Conservation (phyloP, 1,140 invertebrate genomes). For the Phymastichus coffea region DNA sequence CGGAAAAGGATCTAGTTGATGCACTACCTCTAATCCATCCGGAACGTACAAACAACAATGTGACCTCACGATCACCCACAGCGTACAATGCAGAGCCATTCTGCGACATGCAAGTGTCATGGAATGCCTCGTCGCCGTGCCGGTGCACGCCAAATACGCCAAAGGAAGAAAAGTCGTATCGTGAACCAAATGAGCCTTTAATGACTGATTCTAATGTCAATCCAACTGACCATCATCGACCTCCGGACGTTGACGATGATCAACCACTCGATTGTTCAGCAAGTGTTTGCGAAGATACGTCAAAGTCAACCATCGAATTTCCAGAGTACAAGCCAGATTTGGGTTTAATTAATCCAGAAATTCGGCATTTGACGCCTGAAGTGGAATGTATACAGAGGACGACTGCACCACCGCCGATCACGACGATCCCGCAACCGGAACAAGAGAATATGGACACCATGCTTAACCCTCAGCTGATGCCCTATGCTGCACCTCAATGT, state of each 20-base stretch:
- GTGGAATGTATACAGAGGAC: slow-evolving; percentile 21
- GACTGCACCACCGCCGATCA: background rate
- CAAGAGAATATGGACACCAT: slow-evolving; percentile 18
- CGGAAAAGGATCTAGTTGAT: slow-evolving; percentile 14
- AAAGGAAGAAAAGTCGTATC: slow-evolving; percentile 5
- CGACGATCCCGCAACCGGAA: slow-evolving; percentile 1
- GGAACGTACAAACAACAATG: background rate
- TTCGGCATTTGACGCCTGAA: slow-evolving; percentile 8
- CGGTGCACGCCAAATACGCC: background rate
- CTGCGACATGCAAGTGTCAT: background rate
- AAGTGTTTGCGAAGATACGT: background rate
- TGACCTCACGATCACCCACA: background rate
- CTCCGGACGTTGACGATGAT: background rate
- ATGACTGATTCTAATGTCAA: background rate
- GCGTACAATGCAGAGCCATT: background rate
- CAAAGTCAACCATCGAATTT: background rate
- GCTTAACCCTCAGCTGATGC: slow-evolving; percentile 7
- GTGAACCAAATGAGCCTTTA: background rate
- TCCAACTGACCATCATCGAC: background rate
- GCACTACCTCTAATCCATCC: slow-evolving; percentile 17
- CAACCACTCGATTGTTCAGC: slow-evolving; percentile 21
- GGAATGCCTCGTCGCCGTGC: background rate
- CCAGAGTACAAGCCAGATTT: slow-evolving; percentile 6
- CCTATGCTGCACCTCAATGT: slow-evolving; percentile 5
- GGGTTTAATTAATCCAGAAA: slow-evolving; percentile 1